Evolutionary conservation across 2,888 invertebrate species (phyloP), one percentile per base, ranked within the genome.

Genomic region (Agrotis exclamationis): DNA sequence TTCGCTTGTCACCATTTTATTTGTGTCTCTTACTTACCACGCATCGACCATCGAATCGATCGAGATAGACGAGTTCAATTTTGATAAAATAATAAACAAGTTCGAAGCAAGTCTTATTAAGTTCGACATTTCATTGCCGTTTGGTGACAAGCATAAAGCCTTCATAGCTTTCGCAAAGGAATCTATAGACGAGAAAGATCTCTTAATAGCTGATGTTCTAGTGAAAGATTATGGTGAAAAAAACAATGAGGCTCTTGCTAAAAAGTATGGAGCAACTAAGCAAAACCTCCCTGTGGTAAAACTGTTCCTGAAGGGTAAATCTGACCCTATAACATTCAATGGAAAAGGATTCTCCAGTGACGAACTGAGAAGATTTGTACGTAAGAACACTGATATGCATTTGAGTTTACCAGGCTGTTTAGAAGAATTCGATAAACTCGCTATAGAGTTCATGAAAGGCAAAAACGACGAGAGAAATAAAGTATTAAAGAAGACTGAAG

Each of bases 201-300:
- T 99, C 39, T 92, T 99, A 22, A 95, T 99, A 2, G 99, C 97
- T 1, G 98, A 99, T 92, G 98, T 99, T 16, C 98, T 98, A 44
- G 97, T 99, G 0, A 99, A 99, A 92, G 99, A 99, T 93, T 99
- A 99, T 91, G 99, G 99, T 0, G 98, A 99, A 65, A 98, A 98
- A 90, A 99, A 99, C 78, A 99, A 99, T 88, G 97, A 97, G 75
- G 98, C 97, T 62, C 94, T 99, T 66, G 98, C 98, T 0, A 96
- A 97, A 79, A 97, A 97, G 81, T 99, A 97, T 88, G 97, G 97
- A 2, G 97, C 98, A 0, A 97, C 97, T 11, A 98, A 98, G 80
- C 98, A 98, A 11, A 97, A 98, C 76, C 98, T 97, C 85, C 99
- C 99, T 0, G 97, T 97, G 0, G 97, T 99, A 4, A 97, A 98